Conservation (phyloP, 2,113 vertebrate genomes). For the Oreochromis niloticus region DNA sequence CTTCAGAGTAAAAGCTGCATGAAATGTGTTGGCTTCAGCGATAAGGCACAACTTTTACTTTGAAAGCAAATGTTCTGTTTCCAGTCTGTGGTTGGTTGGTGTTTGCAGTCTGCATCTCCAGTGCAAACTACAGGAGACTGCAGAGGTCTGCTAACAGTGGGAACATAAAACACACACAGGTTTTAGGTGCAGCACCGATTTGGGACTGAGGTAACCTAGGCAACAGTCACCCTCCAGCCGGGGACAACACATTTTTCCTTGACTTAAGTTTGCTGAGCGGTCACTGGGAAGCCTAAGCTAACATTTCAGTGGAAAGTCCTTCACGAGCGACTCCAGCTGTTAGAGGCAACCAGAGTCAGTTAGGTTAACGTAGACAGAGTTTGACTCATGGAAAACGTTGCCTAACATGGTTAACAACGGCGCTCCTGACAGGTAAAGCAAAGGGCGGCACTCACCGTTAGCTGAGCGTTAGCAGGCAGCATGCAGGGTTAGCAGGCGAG, state of each 20-base stretch:
- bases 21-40: not conserved
- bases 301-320: not conserved
- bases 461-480: constrained; percentile 13
- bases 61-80: not conserved
- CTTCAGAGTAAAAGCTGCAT: not conserved
- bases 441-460: constrained; percentile 32
- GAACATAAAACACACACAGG: not conserved
- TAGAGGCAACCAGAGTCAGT: not conserved
- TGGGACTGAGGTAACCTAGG: not conserved
- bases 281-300: not conserved
- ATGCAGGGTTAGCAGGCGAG: constrained; percentile 33
- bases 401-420: not conserved
- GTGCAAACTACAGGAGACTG: not conserved
- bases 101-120: not conserved
- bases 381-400: not conserved
- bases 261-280: not conserved
- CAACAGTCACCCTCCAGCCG: not conserved
- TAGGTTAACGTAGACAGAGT: not conserved
- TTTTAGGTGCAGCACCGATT: not conserved
- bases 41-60: not conserved
- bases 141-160: not conserved
- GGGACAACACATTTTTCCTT: not conserved
- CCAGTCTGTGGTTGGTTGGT: not conserved
- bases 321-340: accelerated
- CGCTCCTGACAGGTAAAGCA: not conserved